Evolutionary conservation across 1,140 invertebrate genomes (phyloP), one percentile per base, ranked within the genome.

Genomic region (Diprion similis): DNA sequence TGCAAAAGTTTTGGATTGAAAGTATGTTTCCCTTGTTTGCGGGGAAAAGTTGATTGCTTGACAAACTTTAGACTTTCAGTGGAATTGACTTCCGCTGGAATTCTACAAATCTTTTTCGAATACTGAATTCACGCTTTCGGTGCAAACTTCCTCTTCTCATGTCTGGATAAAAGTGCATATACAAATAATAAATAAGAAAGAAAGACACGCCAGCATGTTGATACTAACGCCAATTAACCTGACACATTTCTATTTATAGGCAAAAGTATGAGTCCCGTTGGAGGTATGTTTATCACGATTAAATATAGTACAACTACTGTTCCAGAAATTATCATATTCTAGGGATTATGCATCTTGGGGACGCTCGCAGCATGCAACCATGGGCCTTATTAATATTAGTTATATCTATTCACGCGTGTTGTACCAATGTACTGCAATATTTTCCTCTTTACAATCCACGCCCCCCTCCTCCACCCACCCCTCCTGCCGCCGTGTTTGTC

Each of bases 221-320:
- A 37, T 37, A 37, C 24, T 37, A 37, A 37, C 24, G 24, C 24
- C 9, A 46, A 37, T 70, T 74, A 77, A 73, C 46, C 17, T 72
- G 45, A 65, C 73, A 65, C 70, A 66, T 83, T 82, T 87, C 84
- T 81, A 81, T 85, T 89, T 89, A 87, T 87, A 93, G 92, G 90
- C 87, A 92, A 89, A 92, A 92, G 86, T 92, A 93, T 89, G 92
- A 93, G 86, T 91, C 90, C 81, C 88, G 88, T 85, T 93, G 92
- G 92, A 93, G 92, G 92, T 93, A 92, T 88, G 90, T 85, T 76
- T 72, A 75, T 73, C 10, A 69, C 64, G 73, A 51, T 18, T 17
- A 59, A 59, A 9, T 17, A 17, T 59, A 59, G 4, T 17, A 17
- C n/a, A 59, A 8, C 9, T 59, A 59, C 51, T 59, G n/a, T 59